Evolutionary conservation across 2,113 vertebrate species (phyloP).

Genomic region (Xenopus borealis): DNA sequence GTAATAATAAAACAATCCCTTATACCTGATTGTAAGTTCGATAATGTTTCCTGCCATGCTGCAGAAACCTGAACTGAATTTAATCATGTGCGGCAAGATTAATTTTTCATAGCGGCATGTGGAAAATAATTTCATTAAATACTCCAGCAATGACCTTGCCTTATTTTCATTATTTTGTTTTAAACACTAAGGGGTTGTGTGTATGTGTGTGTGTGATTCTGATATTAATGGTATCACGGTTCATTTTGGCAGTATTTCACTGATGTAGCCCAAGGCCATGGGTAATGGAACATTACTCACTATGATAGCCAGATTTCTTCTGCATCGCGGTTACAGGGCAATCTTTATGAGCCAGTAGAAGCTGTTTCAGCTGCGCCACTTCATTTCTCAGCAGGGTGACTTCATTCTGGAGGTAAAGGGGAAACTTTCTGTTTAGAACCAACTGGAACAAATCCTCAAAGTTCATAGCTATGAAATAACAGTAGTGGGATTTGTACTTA

Average conservation of each 20-base stretch:
- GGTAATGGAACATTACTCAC: conserved; percentile 96
- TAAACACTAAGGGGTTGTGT: conserved; percentile 50
- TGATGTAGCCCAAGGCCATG: conserved; percentile 70
- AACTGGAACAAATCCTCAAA: conserved; percentile 53
- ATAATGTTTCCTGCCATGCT: too few species aligned
- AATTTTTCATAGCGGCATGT: conserved; percentile 17
- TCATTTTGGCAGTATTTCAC: conserved; percentile 72
- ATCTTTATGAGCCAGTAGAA: conserved; percentile 99
- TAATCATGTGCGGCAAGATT: conserved; percentile 18
- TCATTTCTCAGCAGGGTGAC: conserved; percentile 98
- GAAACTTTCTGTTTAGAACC: conserved; percentile 66
- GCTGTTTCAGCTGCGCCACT: conserved; percentile 99
- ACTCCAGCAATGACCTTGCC: conserved; percentile 48
- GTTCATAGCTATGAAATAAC: conserved; percentile 54
- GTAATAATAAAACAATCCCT: too few species aligned
- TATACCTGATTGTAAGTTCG: too few species aligned
- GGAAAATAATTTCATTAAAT: conserved; percentile 28
- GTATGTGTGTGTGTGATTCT: conserved; percentile 48
- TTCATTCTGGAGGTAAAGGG: conserved; percentile 84
- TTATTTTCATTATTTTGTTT: conserved; percentile 53
- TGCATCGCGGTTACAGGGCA: conserved; percentile 99
- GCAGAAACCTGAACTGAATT: conserved; percentile 13
- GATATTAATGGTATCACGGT: conserved; percentile 61
- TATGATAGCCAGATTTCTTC: conserved; percentile 98
- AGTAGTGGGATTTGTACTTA: conserved; percentile 33